Evolutionary conservation across 2,888 invertebrate genomes (phyloP).

Genomic region (Toxonevra muliebris): DNA sequence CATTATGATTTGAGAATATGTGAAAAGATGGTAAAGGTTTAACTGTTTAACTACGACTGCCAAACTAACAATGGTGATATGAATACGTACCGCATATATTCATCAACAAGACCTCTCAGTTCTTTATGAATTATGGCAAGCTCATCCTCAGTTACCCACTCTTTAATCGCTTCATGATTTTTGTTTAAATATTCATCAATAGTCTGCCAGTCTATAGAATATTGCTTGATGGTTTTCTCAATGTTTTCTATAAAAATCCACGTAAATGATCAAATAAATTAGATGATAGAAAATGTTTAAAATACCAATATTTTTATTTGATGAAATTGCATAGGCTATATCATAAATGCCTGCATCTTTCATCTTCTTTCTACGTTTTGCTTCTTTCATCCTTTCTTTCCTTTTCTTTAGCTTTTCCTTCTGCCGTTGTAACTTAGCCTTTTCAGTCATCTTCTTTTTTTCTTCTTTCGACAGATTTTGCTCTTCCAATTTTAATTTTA

Average conservation of each 20-base stretch:
- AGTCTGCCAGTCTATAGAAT: conserved; percentile 56
- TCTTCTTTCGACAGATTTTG: conserved; percentile 56
- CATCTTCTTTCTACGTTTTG: conserved; percentile 51
- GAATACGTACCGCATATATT: conserved; percentile 59
- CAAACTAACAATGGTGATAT: not conserved
- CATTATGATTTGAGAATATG: no score
- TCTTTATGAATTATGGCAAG: conserved; percentile 67
- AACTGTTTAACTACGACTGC: not conserved
- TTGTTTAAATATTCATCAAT: conserved; percentile 61
- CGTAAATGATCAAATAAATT: no score
- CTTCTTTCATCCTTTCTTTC: conserved; percentile 49
- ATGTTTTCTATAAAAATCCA: conserved; percentile 44
- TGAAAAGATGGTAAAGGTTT: no score
- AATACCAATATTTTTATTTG: conserved; percentile 52
- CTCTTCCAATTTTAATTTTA: conserved; percentile 48
- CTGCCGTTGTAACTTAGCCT: conserved; percentile 44
- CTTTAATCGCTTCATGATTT: conserved; percentile 55
- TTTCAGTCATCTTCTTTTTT: conserved; percentile 52
- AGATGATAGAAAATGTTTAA: not conserved
- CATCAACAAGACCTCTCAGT: conserved; percentile 67
- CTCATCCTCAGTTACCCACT: conserved; percentile 65
- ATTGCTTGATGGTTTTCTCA: conserved; percentile 52
- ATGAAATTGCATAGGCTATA: conserved; percentile 44
- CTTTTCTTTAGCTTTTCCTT: conserved; percentile 49
- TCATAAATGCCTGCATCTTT: conserved; percentile 52